phyloP scores from a whole-genome alignment of 2,113 vertebrate genomes.

The Centrocercus urophasianus region DNA sequence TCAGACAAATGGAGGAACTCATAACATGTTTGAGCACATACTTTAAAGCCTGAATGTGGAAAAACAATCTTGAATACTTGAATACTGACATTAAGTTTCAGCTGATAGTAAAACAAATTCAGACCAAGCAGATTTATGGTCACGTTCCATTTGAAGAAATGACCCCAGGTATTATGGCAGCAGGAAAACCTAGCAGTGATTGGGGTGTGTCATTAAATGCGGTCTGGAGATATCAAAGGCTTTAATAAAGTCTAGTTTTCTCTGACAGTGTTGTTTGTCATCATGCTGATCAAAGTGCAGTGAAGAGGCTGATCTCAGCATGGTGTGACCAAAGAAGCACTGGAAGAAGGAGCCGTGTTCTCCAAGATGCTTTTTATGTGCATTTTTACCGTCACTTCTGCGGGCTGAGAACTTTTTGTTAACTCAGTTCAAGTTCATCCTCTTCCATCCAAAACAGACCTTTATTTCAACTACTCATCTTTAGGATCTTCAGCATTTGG shows the following conservation, averaged over 20 bases:
- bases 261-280: neutral
- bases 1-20: neutral
- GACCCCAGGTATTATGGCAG: neutral
- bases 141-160: neutral
- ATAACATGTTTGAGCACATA: fast-evolving
- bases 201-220: neutral
- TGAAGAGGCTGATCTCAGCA: neutral
- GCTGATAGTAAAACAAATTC: neutral
- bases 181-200: neutral
- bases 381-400: neutral
- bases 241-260: neutral
- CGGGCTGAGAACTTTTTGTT: neutral
- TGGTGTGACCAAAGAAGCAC: neutral
- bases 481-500: neutral
- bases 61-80: neutral
- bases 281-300: neutral
- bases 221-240: neutral
- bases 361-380: neutral
- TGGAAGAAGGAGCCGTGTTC: neutral
- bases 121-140: neutral
- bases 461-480: neutral
- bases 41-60: neutral
- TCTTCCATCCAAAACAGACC: neutral
- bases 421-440: neutral
- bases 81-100: neutral